Base-by-base conservation (phyloP, 2,797 vertebrate species). In the Syndactyla subalaris region DNA sequence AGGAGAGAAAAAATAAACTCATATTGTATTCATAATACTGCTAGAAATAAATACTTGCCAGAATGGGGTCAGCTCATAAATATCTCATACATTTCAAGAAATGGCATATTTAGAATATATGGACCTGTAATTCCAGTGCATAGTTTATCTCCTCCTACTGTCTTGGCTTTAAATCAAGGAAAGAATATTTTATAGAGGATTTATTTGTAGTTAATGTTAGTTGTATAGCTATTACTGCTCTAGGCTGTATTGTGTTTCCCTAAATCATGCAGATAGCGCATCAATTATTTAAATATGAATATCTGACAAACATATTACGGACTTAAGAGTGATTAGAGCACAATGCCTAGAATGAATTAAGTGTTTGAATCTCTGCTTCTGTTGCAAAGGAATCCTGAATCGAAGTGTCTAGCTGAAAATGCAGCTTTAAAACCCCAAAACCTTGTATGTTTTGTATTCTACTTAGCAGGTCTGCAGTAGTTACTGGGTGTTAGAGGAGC, bases 241-340 rank as follows among this genome's bases (percentile, higher is more conserved):
- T 73, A 49, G 38, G 26, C 80, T 85, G 8, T 70, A 43, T 76
- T 92, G n/a, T 54, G 24, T 73, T 76, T 39, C 46, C 59, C 71
- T 85, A 94, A 89, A 85, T 94, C 80, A 32, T 36, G 45, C 38
- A 85, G 83, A 26, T 45, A 85, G 55, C 32, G 59, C 9, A 13
- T 66, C 55, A 55, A 51, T 92, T 94, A 87, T 82, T 88, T 87
- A 89, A 92, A 93, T 91, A 72, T 58, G 81, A 92, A 29, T 82
- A 68, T 89, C 75, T 85, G 57, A 92, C 77, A 95, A 91, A 61
- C 24, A 9, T 82, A 51, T 77, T 87, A 67, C n/a, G 52, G 61
- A 36, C 65, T 26, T 58, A 82, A 36, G 62, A 81, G 54, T 78
- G 58, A 93, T 86, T 72, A 52, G 45, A 76, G 18, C 38, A 32